Conservation (phyloP, 2,797 vertebrate genomes). For the Taeniopygia guttata region DNA sequence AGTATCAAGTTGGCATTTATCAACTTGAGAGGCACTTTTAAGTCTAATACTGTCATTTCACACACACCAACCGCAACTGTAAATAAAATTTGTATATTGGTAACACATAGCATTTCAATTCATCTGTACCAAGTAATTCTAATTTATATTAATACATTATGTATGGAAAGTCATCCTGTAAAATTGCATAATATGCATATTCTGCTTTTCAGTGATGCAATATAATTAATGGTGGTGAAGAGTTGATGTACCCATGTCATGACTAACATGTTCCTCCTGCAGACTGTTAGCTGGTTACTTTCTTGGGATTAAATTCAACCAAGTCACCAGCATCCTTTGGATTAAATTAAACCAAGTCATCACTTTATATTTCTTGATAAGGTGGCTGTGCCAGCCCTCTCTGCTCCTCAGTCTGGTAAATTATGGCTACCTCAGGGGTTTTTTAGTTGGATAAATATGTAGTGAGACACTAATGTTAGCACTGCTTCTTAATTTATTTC, state of each 20-base stretch:
- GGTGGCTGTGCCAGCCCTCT: slow-evolving; percentile 48
- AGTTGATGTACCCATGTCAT: background rate
- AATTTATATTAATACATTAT: slow-evolving; percentile 36
- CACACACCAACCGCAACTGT: background rate
- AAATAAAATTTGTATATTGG: slow-evolving; percentile 37
- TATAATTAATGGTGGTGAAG: background rate
- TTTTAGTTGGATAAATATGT: slow-evolving; percentile 69
- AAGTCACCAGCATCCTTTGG: background rate
- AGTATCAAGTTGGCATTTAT: slow-evolving; percentile 35
- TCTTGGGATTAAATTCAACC: slow-evolving; percentile 27
- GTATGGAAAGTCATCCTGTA: slow-evolving; percentile 2
- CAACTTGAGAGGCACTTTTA: slow-evolving; percentile 40
- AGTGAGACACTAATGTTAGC: slow-evolving; percentile 70
- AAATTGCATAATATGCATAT: background rate
- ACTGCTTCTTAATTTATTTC: slow-evolving; percentile 55
- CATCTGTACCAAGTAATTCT: background rate
- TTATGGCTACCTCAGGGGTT: slow-evolving; percentile 35
- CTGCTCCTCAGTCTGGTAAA: slow-evolving; percentile 1
- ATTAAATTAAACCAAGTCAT: slow-evolving; percentile 27
- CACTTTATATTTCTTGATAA: slow-evolving; percentile 50
- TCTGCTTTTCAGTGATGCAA: background rate
- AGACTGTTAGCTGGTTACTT: slow-evolving; percentile 14
- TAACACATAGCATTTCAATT: slow-evolving; percentile 2
- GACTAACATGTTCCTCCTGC: background rate
- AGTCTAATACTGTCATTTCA: slow-evolving; percentile 6